A percentile compares a stretch with the other conserved stretches of the same genome.
Conservation (phyloP, 1,140 invertebrate genomes). For the Drosophila pachea region DNA sequence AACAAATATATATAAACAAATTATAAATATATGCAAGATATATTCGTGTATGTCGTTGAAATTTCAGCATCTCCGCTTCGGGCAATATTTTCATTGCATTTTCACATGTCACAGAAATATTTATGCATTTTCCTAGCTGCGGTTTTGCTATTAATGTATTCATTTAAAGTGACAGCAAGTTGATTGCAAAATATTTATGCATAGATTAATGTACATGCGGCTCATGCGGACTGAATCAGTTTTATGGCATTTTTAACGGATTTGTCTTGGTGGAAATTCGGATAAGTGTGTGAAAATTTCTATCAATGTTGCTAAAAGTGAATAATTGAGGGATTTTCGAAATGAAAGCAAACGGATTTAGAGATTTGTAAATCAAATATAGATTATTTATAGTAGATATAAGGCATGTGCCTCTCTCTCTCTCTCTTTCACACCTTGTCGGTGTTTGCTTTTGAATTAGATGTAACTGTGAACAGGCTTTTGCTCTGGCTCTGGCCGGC, state of each 20-base stretch:
- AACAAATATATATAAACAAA: neutral
- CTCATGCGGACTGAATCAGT: constrained; percentile 42
- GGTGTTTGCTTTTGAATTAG: constrained; percentile 27
- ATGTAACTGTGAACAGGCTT: neutral
- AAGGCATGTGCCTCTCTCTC: too few relatives aligned
- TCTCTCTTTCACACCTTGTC: too few relatives aligned
- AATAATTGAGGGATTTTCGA: too few relatives aligned
- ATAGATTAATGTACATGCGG: constrained; percentile 42
- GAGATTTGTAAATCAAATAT: too few relatives aligned
- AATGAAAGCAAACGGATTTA: too few relatives aligned
- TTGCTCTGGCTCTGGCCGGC: neutral
- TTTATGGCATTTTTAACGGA: constrained; percentile 10
- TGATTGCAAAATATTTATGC: constrained; percentile 54
- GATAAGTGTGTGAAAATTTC: too few relatives aligned
- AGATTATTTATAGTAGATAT: too few relatives aligned
- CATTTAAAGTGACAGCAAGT: constrained; percentile 53
- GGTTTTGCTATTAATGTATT: constrained; percentile 60
- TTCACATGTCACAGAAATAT: constrained; percentile 38
- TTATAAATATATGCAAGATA: constrained; percentile 2
- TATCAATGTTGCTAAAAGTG: too few relatives aligned
- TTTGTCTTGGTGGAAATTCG: constrained; percentile 8
- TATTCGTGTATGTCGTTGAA: constrained; percentile 41
- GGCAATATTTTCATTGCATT: constrained; percentile 28
- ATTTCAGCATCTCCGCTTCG: constrained; percentile 29
- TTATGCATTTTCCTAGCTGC: constrained; percentile 18